Evolutionary conservation across 2,113 vertebrate genomes (phyloP).

Genomic region (Clarias magur): DNA sequence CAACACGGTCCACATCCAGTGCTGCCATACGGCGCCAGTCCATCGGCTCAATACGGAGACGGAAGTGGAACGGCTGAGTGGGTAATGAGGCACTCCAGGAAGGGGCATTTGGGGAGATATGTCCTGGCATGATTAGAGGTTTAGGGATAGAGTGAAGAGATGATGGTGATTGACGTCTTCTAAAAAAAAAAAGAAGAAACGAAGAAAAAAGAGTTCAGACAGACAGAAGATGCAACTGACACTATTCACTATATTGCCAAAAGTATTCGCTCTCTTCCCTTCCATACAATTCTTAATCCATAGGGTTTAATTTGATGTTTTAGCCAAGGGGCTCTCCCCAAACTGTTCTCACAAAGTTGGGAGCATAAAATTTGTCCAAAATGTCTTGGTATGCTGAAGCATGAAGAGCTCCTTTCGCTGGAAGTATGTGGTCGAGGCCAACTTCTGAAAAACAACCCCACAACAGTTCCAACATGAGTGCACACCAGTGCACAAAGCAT

Average conservation of each 20-base stretch:
- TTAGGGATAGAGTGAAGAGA: conserved; percentile 7
- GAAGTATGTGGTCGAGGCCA: too few species aligned
- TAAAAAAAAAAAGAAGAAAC: not conserved
- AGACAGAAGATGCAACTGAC: not conserved
- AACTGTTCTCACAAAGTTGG: too few species aligned
- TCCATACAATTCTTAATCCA: too few species aligned
- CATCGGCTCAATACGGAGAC: conserved; percentile 56
- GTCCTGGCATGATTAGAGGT: conserved; percentile 41
- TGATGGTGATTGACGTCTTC: conserved; percentile 9
- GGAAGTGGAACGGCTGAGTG: conserved; percentile 69
- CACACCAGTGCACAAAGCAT: too few species aligned
- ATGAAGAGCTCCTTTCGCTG: too few species aligned
- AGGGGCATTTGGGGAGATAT: conserved; percentile 21
- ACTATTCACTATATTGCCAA: not conserved
- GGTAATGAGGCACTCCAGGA: conserved; percentile 27
- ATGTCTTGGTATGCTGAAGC: too few species aligned
- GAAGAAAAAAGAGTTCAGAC: not conserved
- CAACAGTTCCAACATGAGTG: too few species aligned
- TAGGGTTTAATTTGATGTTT: too few species aligned
- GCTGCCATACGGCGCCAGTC: conserved; percentile 75
- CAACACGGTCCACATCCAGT: conserved; percentile 73
- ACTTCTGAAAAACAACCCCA: too few species aligned
- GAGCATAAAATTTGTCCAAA: too few species aligned
- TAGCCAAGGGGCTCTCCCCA: too few species aligned
- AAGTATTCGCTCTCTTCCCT: too few species aligned